Percentiles rank a stretch among this genome's conserved stretches.
Conservation (phyloP, 2,113 vertebrate species). For the Oplegnathus fasciatus region DNA sequence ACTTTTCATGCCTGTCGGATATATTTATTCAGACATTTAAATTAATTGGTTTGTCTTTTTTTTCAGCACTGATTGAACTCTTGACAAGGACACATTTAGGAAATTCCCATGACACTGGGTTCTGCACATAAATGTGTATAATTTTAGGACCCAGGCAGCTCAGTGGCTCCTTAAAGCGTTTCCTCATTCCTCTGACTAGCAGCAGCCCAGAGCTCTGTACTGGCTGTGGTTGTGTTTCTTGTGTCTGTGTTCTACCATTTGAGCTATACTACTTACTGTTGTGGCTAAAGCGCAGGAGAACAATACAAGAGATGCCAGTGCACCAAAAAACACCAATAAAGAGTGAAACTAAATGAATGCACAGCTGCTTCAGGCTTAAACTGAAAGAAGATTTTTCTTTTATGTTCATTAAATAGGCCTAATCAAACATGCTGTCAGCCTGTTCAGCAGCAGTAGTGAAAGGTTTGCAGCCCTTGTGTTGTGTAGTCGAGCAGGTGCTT, state of each 20-base stretch:
- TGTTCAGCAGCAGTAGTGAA: background rate
- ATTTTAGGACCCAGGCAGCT: background rate
- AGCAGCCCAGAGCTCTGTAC: background rate
- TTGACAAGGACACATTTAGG: too few species aligned
- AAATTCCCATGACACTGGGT: background rate
- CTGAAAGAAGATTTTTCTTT: background rate
- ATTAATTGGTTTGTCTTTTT: background rate
- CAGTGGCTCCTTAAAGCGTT: conserved; percentile 3
- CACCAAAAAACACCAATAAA: background rate
- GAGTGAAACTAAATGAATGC: background rate
- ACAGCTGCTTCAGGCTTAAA: background rate
- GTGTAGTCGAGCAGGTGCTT: conserved; percentile 8
- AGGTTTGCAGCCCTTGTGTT: background rate
- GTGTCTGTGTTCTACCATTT: background rate
- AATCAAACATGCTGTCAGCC: background rate
- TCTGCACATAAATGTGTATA: background rate
- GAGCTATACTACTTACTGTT: background rate
- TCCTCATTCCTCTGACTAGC: background rate
- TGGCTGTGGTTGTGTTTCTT: conserved; percentile 15
- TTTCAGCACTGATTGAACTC: conserved; percentile 27
- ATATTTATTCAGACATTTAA: conserved; percentile 4
- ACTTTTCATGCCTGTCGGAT: conserved; percentile 1
- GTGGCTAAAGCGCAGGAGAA: background rate
- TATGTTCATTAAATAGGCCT: background rate
- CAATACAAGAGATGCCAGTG: background rate